Evolutionary conservation across 2,797 vertebrate species (phyloP).

Genomic region (Coreius guichenoti): DNA sequence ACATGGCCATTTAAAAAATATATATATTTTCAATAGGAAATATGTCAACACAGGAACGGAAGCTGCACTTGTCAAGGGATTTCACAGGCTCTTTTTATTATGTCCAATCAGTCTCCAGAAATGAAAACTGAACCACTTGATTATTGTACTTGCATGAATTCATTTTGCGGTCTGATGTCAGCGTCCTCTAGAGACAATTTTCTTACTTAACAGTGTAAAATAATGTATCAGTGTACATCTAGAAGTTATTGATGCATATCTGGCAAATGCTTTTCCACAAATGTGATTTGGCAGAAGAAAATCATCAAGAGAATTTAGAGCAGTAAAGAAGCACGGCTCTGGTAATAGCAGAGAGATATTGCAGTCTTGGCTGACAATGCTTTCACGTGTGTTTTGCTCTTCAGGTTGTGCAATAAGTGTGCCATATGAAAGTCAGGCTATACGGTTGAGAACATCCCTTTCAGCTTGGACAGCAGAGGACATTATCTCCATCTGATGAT

Average conservation of each 20-base stretch:
- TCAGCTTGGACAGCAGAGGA: conserved; percentile 2
- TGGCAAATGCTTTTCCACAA: not conserved
- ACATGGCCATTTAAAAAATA: no score
- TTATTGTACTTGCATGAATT: not conserved
- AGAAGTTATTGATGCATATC: conserved; percentile 15
- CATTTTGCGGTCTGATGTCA: not conserved
- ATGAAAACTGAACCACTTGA: not conserved
- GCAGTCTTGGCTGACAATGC: not conserved
- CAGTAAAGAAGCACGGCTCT: not conserved
- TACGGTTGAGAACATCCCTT: not conserved
- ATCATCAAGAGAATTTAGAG: not conserved
- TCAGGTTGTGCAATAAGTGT: not conserved
- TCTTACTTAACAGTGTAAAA: not conserved
- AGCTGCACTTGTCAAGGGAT: not conserved
- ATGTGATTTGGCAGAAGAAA: not conserved
- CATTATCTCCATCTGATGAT: conserved; percentile 15
- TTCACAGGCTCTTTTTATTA: not conserved
- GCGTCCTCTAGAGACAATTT: not conserved
- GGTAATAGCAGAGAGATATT: not conserved
- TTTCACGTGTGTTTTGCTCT: conserved; percentile 16
- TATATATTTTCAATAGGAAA: not conserved
- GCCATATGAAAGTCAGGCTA: conserved; percentile 11
- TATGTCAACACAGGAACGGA: not conserved
- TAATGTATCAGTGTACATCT: not conserved
- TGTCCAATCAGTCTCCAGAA: not conserved